These are phyloP conservation scores for Philopotamus ludificatus DNA, from an alignment of 1,140 invertebrate genomes.

Conservation along the genomic window DNA sequence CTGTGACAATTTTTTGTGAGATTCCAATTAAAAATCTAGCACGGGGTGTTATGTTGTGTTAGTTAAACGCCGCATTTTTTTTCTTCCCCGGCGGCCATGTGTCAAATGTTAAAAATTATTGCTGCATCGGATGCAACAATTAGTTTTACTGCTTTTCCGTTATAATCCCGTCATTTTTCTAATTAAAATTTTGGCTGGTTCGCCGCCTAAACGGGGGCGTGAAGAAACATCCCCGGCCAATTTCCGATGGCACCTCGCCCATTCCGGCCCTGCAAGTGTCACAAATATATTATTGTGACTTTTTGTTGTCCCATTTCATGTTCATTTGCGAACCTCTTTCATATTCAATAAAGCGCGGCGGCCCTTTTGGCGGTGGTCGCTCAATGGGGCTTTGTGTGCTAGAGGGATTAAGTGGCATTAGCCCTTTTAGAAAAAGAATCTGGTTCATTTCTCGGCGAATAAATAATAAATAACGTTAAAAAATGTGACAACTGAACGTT, in stretches of 20 bases:
- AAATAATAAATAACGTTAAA: slow-evolving; percentile 21
- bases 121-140: too few relatives aligned
- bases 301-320: slow-evolving; percentile 29
- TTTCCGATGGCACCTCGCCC: too few relatives aligned
- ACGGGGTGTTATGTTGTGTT: too few relatives aligned
- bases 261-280: slow-evolving; percentile 15
- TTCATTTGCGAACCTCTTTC: slow-evolving; percentile 36
- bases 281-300: slow-evolving; percentile 36
- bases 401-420: slow-evolving; percentile 32
- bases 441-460: neutral
- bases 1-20: neutral
- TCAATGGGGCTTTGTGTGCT: slow-evolving; percentile 1
- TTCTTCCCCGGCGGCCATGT: too few relatives aligned
- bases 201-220: too few relatives aligned
- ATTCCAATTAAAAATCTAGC: neutral
- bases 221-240: neutral
- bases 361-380: slow-evolving; percentile 5
- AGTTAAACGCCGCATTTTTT: too few relatives aligned
- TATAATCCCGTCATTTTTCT: too few relatives aligned
- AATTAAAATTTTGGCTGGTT: too few relatives aligned
- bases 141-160: too few relatives aligned
- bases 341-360: slow-evolving; percentile 31
- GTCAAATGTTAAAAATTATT: too few relatives aligned
- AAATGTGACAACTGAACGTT: slow-evolving; percentile 14
- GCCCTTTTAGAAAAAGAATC: slow-evolving; percentile 12